Conservation (phyloP, 2,113 vertebrate species). For the Regulus satrapa region DNA sequence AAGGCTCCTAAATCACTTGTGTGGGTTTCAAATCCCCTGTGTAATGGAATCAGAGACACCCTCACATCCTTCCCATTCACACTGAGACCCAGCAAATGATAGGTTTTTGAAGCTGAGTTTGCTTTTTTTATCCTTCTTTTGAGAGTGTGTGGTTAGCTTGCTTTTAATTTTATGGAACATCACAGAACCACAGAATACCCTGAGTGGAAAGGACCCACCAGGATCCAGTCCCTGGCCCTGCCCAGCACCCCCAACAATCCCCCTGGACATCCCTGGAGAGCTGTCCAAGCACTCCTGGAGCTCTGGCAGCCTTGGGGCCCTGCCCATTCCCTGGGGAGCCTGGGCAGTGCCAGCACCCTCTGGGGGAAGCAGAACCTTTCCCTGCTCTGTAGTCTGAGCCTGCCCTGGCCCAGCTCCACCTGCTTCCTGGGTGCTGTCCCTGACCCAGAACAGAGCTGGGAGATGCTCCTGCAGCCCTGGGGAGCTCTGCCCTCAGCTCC, state of each 20-base stretch:
- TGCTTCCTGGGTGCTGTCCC: background rate
- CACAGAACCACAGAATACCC: background rate
- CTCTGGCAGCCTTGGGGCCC: background rate
- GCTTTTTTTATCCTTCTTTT: too few species aligned
- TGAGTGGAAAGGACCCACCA: rapidly evolving
- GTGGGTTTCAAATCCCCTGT: background rate
- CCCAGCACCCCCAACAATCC: background rate
- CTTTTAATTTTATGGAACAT: background rate
- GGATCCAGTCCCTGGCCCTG: background rate
- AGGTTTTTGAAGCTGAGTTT: background rate
- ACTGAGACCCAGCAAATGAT: background rate
- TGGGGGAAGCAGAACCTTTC: background rate
- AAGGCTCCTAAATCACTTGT: background rate
- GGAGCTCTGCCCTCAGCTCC: background rate
- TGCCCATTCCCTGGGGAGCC: background rate
- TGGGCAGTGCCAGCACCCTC: background rate
- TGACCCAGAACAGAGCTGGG: background rate
- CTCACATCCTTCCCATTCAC: background rate
- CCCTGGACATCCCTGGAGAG: background rate
- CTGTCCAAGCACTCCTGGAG: background rate
- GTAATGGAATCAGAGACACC: background rate
- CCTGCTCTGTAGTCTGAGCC: background rate
- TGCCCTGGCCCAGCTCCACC: background rate
- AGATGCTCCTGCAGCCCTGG: background rate
- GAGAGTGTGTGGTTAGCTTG: background rate